phyloP scores from a whole-genome alignment of 1,140 invertebrate genomes.

The Lutraria rhynchaena region DNA sequence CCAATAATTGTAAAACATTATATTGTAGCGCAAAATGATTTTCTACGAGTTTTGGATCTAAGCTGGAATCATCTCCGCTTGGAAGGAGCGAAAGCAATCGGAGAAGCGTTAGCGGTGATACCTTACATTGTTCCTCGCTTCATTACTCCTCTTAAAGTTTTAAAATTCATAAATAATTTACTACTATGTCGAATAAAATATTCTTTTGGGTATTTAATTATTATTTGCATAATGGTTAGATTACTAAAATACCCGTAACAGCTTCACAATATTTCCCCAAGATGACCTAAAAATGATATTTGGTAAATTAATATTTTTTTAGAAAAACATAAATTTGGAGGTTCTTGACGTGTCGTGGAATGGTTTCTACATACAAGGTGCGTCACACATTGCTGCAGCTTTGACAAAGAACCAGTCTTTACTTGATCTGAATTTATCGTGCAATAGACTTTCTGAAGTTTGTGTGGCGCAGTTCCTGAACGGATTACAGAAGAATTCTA shows the following conservation, averaged over 20 bases:
- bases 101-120: constrained; percentile 61
- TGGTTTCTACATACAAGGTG: constrained; percentile 42
- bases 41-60: constrained; percentile 63
- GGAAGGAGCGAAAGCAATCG: constrained; percentile 62
- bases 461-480: constrained; percentile 32
- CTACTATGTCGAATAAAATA: too few relatives aligned
- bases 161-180: too few relatives aligned
- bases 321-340: constrained; percentile 50
- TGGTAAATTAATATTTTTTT: neutral
- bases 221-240: too few relatives aligned
- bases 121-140: too few relatives aligned
- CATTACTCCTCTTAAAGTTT: too few relatives aligned
- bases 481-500: constrained; percentile 30
- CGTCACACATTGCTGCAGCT: neutral
- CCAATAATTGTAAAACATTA: too few relatives aligned
- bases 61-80: constrained; percentile 72
- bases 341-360: constrained; percentile 48
- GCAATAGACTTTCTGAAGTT: constrained; percentile 39
- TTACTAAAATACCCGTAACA: too few relatives aligned
- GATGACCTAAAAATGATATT: neutral
- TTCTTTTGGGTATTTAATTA: too few relatives aligned
- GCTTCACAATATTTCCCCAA: neutral
- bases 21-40: constrained; percentile 63
- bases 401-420: constrained; percentile 33
- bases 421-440: constrained; percentile 42